Evolutionary conservation across 1,140 invertebrate genomes (phyloP), one percentile per base, ranked within the genome.

Genomic region (Phortica variegata): DNA sequence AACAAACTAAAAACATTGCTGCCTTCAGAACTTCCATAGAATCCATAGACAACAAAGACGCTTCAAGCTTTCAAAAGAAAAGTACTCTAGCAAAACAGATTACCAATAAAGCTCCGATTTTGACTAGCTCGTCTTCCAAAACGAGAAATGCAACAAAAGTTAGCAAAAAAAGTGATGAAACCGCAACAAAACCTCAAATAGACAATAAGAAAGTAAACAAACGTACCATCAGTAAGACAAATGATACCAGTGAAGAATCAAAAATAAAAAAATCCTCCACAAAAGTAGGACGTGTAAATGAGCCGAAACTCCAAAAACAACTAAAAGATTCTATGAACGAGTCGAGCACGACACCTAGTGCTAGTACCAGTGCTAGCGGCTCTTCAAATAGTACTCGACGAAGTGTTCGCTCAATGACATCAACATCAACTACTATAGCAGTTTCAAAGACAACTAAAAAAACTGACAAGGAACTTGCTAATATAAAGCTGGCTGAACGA

Each of bases 11-110:
- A 59, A 55, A 57, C 58, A 65, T 68, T 62, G 63, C 17, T 17
- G 38, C 55, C 53, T 56, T 56, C 48, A 65, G 41, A 61, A 70
- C 65, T 69, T 69, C 65, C 65, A 69, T 70, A 65, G 61, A 65
- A 47, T 44, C 58, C n/a, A n/a, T n/a, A 33, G 65, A 70, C 33
- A 68, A 70, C 65, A 70, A 52, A 18, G 15, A 39, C 18, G 43
- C 43, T 15, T 26, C 43, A 21, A 40, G 37, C 15, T 31, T 60
- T 38, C 56, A 49, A 31, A 62, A 54, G 43, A 60, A 68, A 49
- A 41, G 40, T 13, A 39, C 56, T 37, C n/a, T 13, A 37, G 5
- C 34, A 13, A 13, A 62, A 46, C 54, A 37, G 57, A 31, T 41
- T 39, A 65, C 50, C 52, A 70, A 52, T 40, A 68, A 65, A 54